Percentiles rank a stretch among this genome's conserved stretches.
phyloP scores from a whole-genome alignment of 2,888 invertebrate genomes.

The Lydus trimaculatus region DNA sequence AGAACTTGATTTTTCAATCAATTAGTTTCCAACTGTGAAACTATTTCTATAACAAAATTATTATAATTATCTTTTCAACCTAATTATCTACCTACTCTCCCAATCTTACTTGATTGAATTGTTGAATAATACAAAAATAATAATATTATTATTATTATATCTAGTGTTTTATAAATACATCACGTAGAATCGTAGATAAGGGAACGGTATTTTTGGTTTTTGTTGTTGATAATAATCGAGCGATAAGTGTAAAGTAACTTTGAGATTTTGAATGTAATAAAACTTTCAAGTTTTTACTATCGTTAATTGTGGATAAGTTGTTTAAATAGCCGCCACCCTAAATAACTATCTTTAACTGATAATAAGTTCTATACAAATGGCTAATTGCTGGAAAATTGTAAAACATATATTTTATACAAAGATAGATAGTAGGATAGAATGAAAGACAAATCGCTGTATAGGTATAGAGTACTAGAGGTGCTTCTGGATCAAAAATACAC shows the following conservation, averaged over 20 bases:
- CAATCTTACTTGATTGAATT: not conserved
- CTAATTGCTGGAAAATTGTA: conserved; percentile 21
- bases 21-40: not conserved
- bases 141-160: not conserved
- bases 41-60: not conserved
- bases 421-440: conserved; percentile 1
- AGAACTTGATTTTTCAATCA: not conserved
- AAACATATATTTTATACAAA: conserved; percentile 1
- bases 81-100: no score
- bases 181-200: not conserved
- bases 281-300: conserved; percentile 13
- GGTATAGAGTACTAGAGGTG: no score
- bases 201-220: not conserved
- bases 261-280: conserved; percentile 15
- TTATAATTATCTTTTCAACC: not conserved
- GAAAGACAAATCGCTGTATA: not conserved
- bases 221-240: conserved; percentile 10
- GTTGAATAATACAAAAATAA: not conserved
- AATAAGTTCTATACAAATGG: conserved; percentile 15
- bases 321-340: not conserved
- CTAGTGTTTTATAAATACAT: not conserved
- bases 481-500: no score
- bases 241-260: conserved; percentile 14
- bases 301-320: conserved; percentile 12
- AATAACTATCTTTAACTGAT: conserved; percentile 15